phyloP scores from a whole-genome alignment of 37 sponge, comb jelly and placozoan species.

The Beroe ovata region DNA sequence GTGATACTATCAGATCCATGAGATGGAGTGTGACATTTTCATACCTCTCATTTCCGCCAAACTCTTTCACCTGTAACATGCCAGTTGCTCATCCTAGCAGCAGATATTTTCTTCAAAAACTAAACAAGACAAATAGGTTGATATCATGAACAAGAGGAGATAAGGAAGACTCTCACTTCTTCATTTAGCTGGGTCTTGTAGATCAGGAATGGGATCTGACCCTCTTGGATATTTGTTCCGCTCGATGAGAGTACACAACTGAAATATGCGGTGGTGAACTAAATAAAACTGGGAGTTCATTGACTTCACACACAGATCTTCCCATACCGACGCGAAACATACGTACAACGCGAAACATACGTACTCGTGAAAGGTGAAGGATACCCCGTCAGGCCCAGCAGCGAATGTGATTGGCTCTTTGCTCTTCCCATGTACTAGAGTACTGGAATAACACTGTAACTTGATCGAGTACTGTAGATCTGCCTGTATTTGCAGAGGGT shows the following conservation, averaged over 20 bases:
- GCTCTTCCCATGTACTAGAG: constrained; percentile 13
- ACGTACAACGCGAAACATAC: too few species aligned
- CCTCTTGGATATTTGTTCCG: constrained; percentile 6
- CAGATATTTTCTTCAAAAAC: too few species aligned
- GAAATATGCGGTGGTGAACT: constrained; percentile 31
- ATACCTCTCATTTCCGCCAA: background rate
- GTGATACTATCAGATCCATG: background rate
- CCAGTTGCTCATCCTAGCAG: too few species aligned
- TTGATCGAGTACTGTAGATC: constrained; percentile 28
- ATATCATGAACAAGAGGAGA: too few species aligned
- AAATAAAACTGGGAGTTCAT: too few species aligned
- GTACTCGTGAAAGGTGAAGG: constrained; percentile 59
- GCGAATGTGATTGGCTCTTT: background rate
- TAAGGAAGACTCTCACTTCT: too few species aligned
- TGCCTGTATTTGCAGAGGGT: constrained; percentile 42
- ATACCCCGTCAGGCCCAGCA: constrained; percentile 20
- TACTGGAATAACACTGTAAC: background rate
- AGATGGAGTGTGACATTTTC: constrained; percentile 45
- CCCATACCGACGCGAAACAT: too few species aligned
- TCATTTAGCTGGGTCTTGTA: constrained; percentile 49
- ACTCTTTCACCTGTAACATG: constrained; percentile 55
- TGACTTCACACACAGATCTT: too few species aligned
- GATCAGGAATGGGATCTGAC: constrained; percentile 63
- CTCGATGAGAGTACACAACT: constrained; percentile 39
- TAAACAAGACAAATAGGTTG: too few species aligned